Evolutionary conservation across 1,140 invertebrate genomes (phyloP).

Genomic region (Paramacrobiotus metropolitanus): DNA sequence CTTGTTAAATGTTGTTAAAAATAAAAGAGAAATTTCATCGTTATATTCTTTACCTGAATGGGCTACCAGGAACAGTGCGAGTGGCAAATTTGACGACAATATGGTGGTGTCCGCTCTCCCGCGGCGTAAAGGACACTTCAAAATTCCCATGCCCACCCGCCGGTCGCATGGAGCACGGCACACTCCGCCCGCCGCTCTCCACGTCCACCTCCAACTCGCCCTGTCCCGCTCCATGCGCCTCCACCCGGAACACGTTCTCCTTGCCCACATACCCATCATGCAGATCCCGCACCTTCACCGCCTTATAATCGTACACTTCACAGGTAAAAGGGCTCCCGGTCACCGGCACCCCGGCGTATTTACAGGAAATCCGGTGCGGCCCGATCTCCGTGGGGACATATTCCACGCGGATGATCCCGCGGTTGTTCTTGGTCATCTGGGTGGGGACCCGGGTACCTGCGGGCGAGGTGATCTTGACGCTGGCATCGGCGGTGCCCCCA

Average conservation of each 20-base stretch:
- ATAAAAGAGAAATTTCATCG: too few relatives aligned
- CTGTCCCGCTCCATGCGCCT: slow-evolving; percentile 80
- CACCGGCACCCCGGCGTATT: slow-evolving; percentile 60
- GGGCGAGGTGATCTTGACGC: slow-evolving; percentile 29
- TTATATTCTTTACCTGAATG: too few relatives aligned
- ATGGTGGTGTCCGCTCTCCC: slow-evolving; percentile 61
- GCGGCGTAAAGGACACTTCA: slow-evolving; percentile 57
- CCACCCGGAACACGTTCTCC: slow-evolving; percentile 30
- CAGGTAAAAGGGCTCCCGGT: slow-evolving; percentile 69
- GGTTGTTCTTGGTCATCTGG: background rate
- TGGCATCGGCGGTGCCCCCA: slow-evolving; percentile 57
- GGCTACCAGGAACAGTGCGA: slow-evolving; percentile 58
- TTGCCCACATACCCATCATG: background rate
- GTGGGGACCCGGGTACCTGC: background rate
- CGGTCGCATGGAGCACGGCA: background rate
- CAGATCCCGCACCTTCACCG: slow-evolving; percentile 51
- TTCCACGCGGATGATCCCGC: slow-evolving; percentile 13
- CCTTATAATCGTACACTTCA: slow-evolving; percentile 69
- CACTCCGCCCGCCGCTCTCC: slow-evolving; percentile 41
- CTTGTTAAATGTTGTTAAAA: too few relatives aligned
- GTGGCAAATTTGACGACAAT: slow-evolving; percentile 76
- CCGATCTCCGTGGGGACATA: slow-evolving; percentile 16
- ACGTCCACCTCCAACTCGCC: slow-evolving; percentile 92
- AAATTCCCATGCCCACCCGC: background rate
- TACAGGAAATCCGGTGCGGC: slow-evolving; percentile 9